These are phyloP conservation scores for Noctua janthina DNA, from an alignment of 2,888 invertebrate genomes.

Conservation along the genomic window DNA sequence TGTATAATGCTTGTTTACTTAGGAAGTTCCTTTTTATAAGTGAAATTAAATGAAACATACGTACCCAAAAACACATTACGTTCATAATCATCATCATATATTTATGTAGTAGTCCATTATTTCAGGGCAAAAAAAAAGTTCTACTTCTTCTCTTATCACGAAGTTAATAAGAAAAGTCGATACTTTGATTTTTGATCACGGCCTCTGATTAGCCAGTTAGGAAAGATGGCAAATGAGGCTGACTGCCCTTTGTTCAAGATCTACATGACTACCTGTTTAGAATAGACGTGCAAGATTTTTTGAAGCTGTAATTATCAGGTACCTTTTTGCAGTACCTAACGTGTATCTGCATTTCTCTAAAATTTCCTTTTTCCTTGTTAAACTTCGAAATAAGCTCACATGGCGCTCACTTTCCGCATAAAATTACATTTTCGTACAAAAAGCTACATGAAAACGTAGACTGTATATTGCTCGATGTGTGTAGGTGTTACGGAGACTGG, in stretches of 20 bases:
- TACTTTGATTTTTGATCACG: not conserved
- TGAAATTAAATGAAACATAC: not conserved
- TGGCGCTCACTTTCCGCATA: constrained; percentile 7
- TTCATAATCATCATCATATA: not conserved
- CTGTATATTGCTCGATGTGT: not conserved
- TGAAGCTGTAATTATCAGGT: not conserved
- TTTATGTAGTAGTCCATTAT: too few species aligned
- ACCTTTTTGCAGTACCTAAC: not conserved
- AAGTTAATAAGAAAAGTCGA: not conserved
- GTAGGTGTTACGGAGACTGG: constrained; percentile 10
- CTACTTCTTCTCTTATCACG: not conserved
- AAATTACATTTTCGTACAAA: constrained; percentile 23
- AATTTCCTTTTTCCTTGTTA: not conserved
- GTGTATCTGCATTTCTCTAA: not conserved
- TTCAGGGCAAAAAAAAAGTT: too few species aligned
- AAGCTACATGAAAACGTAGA: constrained; percentile 8
- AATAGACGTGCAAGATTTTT: not conserved
- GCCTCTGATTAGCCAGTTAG: not conserved
- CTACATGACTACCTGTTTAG: not conserved
- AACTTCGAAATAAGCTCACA: constrained; percentile 6
- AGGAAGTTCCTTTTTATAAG: not conserved
- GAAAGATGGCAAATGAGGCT: not conserved
- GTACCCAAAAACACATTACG: not conserved
- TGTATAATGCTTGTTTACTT: not conserved
- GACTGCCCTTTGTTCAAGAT: not conserved